Conservation (phyloP, 2,797 vertebrate genomes). For the Dendrocincla fuliginosa region DNA sequence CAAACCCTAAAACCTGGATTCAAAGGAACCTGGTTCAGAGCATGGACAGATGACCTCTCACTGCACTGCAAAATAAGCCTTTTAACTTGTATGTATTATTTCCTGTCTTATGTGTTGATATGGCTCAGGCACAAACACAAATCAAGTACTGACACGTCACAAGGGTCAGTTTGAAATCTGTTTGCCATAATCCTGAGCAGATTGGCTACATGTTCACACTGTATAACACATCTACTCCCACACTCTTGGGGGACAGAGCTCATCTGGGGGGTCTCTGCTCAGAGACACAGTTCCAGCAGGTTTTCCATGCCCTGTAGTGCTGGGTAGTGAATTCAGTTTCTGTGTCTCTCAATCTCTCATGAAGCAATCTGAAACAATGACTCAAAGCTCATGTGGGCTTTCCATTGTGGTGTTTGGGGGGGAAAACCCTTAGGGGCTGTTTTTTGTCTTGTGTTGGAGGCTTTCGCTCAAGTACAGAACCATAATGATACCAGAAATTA, state of each 20-base stretch:
- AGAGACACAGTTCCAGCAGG: not conserved
- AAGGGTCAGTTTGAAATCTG: not conserved
- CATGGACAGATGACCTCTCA: not conserved
- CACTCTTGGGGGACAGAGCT: not conserved
- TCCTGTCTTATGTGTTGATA: not conserved
- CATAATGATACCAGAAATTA: not conserved
- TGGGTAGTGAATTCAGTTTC: not conserved
- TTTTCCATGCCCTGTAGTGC: not conserved
- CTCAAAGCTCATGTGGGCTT: not conserved
- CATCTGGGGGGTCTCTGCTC: not conserved
- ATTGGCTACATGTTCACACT: not conserved
- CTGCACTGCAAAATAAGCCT: not conserved
- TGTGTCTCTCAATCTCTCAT: not conserved
- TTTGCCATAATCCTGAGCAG: not conserved
- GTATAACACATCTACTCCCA: accelerated
- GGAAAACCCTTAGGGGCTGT: not conserved
- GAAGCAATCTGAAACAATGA: not conserved
- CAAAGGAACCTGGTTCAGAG: not conserved
- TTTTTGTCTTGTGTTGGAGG: not conserved
- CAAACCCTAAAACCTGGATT: not conserved
- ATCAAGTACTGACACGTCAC: not conserved
- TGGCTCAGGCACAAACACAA: not conserved
- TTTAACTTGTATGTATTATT: not conserved
- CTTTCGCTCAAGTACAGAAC: not conserved
- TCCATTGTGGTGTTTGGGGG: not conserved